These are phyloP conservation scores for Zonotrichia albicollis DNA, from an alignment of 2,797 vertebrate species.

Conservation along the genomic window DNA sequence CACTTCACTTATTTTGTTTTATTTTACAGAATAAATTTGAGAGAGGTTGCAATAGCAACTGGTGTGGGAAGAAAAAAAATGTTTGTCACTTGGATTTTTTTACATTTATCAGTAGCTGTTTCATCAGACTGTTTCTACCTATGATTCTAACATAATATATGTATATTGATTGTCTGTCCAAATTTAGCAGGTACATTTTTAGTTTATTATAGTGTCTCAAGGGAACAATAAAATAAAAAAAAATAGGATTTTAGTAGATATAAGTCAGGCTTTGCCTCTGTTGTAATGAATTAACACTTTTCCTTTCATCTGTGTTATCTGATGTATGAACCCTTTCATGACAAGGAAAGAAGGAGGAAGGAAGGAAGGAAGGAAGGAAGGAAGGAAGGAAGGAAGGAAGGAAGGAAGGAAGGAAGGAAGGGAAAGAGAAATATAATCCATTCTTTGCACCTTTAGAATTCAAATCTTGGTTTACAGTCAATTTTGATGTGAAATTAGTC, in stretches of 20 bases:
- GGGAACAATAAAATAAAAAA: background rate
- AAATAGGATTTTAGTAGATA: background rate
- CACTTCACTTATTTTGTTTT: background rate
- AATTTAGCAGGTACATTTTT: background rate
- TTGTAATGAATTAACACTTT: background rate
- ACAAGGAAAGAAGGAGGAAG: background rate
- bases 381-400: too few species aligned
- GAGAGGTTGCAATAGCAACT: background rate
- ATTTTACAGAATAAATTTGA: background rate
- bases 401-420: too few species aligned
- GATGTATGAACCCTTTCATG: background rate
- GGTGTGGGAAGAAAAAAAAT: fast-evolving
- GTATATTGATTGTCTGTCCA: background rate
- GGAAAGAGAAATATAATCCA: too few species aligned
- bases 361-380: too few species aligned
- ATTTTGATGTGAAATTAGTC: constrained; percentile 1
- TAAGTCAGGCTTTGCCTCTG: background rate
- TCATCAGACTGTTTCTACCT: background rate
- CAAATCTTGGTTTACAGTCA: background rate
- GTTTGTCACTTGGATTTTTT: background rate
- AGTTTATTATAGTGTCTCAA: background rate
- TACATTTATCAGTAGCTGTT: background rate
- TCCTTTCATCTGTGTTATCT: background rate
- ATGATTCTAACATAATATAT: background rate
- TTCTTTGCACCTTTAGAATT: background rate